Base-by-base conservation (phyloP, 2,113 vertebrate species). In the Brienomyrus brachyistius region DNA sequence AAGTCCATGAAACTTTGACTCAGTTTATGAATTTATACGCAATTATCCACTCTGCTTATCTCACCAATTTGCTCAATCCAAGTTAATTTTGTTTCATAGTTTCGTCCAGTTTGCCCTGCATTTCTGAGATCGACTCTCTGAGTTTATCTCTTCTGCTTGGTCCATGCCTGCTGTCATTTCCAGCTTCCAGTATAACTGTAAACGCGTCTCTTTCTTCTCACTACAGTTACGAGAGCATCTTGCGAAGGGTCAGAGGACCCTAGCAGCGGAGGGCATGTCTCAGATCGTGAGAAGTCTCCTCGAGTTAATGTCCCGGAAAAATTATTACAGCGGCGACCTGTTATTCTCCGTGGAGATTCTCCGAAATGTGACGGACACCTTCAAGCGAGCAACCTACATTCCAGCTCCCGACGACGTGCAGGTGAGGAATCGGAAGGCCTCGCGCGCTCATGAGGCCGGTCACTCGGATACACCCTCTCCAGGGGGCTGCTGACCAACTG, bases 291-390 rank as follows among this genome's bases (percentile, higher is more conserved):
- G 98, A 93, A 98, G 96, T 95, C 96, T 99, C 94, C 97, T 99
- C 96, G 98, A 98, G 93, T 96, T 99, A 35, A 94, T 99, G 95
- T 97, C 97, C 94, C 97, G 97, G 94, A 97, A 97, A 94, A 98
- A 95, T 92, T 99, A 98, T 96, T 98, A 98, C 94, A 99, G 98
- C 15, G 98, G 98, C 90, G 98, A 99, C 96, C 97, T 99, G 94
- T 97, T 99, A 92, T 99, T 99, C 97, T 99, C 98, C 1, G 98
- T 98, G 95, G 98, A 99, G 96, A 99, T 99, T 95, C 96, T 99
- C 94, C 98, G 98, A 96, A 99, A 99, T 89, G 98, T 99, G 97
- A 99, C 98, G 59, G 98, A 99, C 96, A 99, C 98, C 95, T 99
- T 99, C 97, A 99, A 99, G 95, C 97, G 98, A 96, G 98, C 98